Percentiles rank a stretch among this genome's conserved stretches.
Evolutionary conservation across 1,140 invertebrate species (phyloP).

Genomic region (Sycophaga agraensis): DNA sequence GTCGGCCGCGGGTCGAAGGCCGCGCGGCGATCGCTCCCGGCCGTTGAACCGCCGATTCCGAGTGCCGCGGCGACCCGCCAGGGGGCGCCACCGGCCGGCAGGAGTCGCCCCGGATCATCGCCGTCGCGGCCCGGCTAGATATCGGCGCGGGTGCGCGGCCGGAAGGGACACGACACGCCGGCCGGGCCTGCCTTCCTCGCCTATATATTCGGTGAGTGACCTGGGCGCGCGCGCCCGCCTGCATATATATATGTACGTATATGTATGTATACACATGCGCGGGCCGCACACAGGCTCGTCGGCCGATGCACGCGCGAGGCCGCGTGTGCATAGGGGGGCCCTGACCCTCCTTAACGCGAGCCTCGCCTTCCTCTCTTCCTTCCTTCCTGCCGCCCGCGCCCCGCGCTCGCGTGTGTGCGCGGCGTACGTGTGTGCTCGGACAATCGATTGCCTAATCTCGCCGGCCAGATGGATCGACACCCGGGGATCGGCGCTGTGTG

Average conservation of each 20-base stretch:
- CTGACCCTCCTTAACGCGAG: constrained; percentile 51
- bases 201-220: constrained; percentile 59
- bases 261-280: background rate
- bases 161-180: too few relatives aligned
- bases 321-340: constrained; percentile 34
- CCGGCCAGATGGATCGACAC: background rate
- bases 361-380: constrained; percentile 23
- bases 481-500: too few relatives aligned
- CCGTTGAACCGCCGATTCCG: too few relatives aligned
- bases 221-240: constrained; percentile 37
- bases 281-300: constrained; percentile 38
- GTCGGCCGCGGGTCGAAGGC: too few relatives aligned
- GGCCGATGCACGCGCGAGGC: constrained; percentile 40
- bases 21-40: too few relatives aligned
- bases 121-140: too few relatives aligned
- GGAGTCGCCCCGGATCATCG: too few relatives aligned
- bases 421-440: too few relatives aligned
- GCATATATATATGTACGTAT: background rate
- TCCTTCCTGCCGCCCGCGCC: background rate
- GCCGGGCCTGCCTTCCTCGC: constrained; percentile 35
- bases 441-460: background rate
- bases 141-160: constrained; percentile 28
- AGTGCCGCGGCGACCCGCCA: too few relatives aligned
- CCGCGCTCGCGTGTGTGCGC: background rate
- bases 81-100: too few relatives aligned